Conservation (phyloP, 2,888 invertebrate genomes). For the Microdon myrmicae region DNA sequence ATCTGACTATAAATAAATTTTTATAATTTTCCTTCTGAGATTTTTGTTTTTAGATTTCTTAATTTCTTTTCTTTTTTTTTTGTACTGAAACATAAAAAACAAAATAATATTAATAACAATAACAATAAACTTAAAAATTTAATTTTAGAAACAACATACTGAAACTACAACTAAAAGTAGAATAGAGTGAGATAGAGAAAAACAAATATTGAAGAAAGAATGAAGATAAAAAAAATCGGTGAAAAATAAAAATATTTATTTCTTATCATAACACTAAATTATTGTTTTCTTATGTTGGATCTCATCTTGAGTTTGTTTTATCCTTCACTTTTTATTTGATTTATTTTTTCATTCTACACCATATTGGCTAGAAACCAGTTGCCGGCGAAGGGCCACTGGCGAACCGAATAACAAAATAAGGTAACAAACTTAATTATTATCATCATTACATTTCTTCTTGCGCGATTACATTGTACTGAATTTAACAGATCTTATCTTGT, state of each 20-base stretch:
- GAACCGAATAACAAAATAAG: too few relatives aligned
- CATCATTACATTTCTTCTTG: too few relatives aligned
- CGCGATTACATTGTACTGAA: too few relatives aligned
- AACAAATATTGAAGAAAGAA: conserved; percentile 7
- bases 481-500: too few relatives aligned
- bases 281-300: conserved; percentile 4
- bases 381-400: too few relatives aligned
- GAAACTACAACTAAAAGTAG: conserved; percentile 46
- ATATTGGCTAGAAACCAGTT: too few relatives aligned
- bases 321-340: not conserved
- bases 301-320: conserved; percentile 4
- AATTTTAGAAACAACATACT: conserved; percentile 17
- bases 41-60: conserved; percentile 43
- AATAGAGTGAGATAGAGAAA: conserved; percentile 35
- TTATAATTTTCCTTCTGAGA: too few relatives aligned
- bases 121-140: conserved; percentile 8
- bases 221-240: not conserved
- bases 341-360: not conserved
- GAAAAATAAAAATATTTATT: conserved; percentile 44
- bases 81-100: conserved; percentile 48
- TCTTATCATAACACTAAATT: conserved; percentile 44
- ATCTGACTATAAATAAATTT: too few relatives aligned
- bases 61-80: conserved; percentile 46
- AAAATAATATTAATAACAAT: conserved; percentile 13
- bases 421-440: too few relatives aligned